Evolutionary conservation across 1,140 invertebrate species (phyloP), one percentile per base, ranked within the genome.

Genomic region (Eufriesea mexicana): DNA sequence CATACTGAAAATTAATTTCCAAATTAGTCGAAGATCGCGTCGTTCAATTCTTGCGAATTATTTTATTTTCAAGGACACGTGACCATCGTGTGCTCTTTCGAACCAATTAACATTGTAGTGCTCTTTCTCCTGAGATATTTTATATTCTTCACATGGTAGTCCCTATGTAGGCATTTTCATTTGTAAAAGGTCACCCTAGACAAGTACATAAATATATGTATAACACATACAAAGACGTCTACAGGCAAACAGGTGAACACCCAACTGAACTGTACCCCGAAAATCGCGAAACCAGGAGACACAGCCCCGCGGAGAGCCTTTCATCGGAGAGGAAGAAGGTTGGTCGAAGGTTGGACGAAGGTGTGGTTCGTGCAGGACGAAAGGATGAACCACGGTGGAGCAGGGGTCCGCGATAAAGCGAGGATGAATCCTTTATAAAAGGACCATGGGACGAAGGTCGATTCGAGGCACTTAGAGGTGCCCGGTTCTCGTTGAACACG

Each of bases 401-500:
- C 25, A 35, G 35, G 28, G 57, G n/a, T n/a, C 49, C 67, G 59
- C 74, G 86, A 87, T 87, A 87, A 87, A 87, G 75, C 75, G 47
- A 68, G 86, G 72, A 76, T 72, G 86, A 87, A 78, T 87, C 67
- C 73, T 47, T 76, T 73, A 87, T 87, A 87, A 87, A 87, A 84
- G 85, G 76, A 87, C 68, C 76, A 49, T 51, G 62, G 76, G 76
- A 71, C 67, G 86, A 90, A 86, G 89, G 77, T 87, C 87, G 91
- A 90, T 91, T 92, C 87, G 83, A 81, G 85, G 89, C 89, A 92
- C 91, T 92, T 92, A 90, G 88, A 90, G 74, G 84, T 77, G 83
- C 71, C 85, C 84, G 80, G 66, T 79, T 82, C 88, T 92, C 89
- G 90, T 90, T 80, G 85, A 87, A 88, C 83, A 91, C 87, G 89